phyloP scores from a whole-genome alignment of 2,113 vertebrate species.

The Hydrochoerus hydrochaeris region DNA sequence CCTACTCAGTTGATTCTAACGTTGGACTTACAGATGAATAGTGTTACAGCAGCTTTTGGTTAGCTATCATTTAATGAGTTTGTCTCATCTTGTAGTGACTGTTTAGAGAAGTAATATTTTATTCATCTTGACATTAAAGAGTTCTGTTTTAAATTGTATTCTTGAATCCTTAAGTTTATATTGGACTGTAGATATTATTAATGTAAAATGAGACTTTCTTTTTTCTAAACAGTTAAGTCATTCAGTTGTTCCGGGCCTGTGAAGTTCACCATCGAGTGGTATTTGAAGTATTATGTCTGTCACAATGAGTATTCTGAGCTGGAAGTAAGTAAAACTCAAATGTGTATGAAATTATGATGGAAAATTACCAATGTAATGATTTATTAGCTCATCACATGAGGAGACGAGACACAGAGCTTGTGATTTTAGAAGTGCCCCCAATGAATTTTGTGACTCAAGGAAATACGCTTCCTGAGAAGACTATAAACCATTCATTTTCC shows the following conservation, averaged over 20 bases:
- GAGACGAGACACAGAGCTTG: background rate
- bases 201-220: constrained; percentile 61
- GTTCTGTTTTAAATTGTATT: constrained; percentile 57
- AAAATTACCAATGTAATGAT: background rate
- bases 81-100: constrained; percentile 51
- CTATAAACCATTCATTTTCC: background rate
- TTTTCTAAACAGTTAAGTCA: constrained; percentile 84
- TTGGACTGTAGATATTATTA: background rate
- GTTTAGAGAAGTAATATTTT: constrained; percentile 51
- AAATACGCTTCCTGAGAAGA: constrained; percentile 21
- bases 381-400: background rate
- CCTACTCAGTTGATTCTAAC: background rate
- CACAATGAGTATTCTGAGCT: constrained; percentile 90
- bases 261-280: constrained; percentile 88
- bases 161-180: constrained; percentile 10
- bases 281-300: constrained; percentile 90
- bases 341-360: background rate
- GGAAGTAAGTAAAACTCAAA: constrained; percentile 87
- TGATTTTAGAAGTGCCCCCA: background rate
- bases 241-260: constrained; percentile 87
- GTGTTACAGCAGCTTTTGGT: background rate
- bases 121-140: constrained; percentile 39
- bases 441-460: background rate
- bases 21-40: background rate
- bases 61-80: constrained; percentile 10